Percentiles rank a stretch among this genome's conserved stretches.
Conservation (phyloP, 2,888 invertebrate genomes). For the Cotesia congregata region DNA sequence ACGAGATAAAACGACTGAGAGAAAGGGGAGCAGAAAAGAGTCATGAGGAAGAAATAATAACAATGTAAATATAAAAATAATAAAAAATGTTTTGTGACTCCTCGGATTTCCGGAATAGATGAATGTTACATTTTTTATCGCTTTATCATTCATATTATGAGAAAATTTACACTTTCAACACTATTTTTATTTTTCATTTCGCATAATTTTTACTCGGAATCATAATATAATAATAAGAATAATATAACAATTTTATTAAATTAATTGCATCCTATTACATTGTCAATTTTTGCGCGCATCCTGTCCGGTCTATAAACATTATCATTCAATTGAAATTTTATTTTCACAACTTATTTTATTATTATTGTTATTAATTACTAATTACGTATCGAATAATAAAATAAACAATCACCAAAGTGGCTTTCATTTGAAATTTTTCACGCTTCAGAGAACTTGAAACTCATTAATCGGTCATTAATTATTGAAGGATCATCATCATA, state of each 20-base stretch:
- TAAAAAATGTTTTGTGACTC: neutral
- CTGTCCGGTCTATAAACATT: neutral
- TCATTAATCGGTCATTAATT: neutral
- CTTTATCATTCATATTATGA: neutral
- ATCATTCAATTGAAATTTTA: neutral
- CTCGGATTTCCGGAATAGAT: conserved; percentile 6
- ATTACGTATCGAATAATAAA: no score
- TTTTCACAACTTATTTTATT: neutral
- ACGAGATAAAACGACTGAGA: conserved; percentile 7
- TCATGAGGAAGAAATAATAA: neutral
- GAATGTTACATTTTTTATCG: neutral
- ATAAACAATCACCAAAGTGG: no score
- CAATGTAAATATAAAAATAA: conserved; percentile 1
- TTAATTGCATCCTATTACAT: conserved; percentile 1
- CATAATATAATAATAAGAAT: neutral
- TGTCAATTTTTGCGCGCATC: neutral
- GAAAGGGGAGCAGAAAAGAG: neutral
- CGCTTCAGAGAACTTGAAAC: neutral
- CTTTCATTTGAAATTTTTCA: neutral
- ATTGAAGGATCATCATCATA: neutral
- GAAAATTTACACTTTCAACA: neutral
- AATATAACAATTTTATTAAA: neutral
- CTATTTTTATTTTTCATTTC: neutral
- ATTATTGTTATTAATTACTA: neutral
- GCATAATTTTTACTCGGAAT: neutral